Evolutionary conservation across 2,888 invertebrate genomes (phyloP).

Genomic region (Leucania comma): DNA sequence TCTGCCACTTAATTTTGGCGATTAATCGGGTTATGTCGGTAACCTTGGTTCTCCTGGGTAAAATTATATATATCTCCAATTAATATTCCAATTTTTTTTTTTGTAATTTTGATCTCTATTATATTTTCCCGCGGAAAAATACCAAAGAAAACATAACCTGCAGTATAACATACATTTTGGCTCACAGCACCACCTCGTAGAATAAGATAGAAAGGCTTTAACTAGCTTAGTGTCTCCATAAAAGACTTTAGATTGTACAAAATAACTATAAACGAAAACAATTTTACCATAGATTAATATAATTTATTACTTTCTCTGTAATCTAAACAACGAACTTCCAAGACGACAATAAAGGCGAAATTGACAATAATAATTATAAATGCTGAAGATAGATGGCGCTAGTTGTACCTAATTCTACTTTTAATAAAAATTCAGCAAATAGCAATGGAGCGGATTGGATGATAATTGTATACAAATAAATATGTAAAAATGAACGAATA

Average conservation of each 20-base stretch:
- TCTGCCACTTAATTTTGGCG: too few relatives aligned
- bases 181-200: constrained; percentile 60
- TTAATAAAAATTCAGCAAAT: too few relatives aligned
- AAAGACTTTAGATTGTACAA: constrained; percentile 89
- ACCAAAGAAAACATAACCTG: background rate
- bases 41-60: too few relatives aligned
- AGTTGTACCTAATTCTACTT: background rate
- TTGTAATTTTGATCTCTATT: background rate
- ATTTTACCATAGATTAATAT: constrained; percentile 56
- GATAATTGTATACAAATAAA: too few relatives aligned
- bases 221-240: constrained; percentile 87
- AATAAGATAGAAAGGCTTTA: constrained; percentile 88
- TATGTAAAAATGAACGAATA: too few relatives aligned
- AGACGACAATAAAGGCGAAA: constrained; percentile 53
- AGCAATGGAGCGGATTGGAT: too few relatives aligned
- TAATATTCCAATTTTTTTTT: too few relatives aligned
- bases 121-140: constrained; percentile 25
- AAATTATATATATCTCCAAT: too few relatives aligned
- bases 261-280: constrained; percentile 67
- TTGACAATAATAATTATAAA: constrained; percentile 60
- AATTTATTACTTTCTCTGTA: constrained; percentile 51
- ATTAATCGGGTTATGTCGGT: too few relatives aligned
- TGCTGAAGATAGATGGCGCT: constrained; percentile 59
- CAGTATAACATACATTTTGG: constrained; percentile 22
- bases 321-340: constrained; percentile 68